Evolutionary conservation across 2,797 vertebrate genomes (phyloP).

Genomic region (Antrozous pallidus): DNA sequence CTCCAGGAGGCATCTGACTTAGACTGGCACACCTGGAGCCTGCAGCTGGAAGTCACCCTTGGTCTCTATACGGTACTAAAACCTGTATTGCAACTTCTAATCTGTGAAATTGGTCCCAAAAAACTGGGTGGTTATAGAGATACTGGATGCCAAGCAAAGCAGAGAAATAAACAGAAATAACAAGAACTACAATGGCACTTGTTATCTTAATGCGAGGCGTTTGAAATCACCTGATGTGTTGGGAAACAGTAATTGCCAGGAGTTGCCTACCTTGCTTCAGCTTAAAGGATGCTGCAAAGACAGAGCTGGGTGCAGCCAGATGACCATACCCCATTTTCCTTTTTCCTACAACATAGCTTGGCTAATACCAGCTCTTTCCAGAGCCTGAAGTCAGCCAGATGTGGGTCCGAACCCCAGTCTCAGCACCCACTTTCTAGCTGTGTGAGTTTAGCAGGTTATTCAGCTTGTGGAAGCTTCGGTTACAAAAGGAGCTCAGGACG

Average conservation of each 20-base stretch:
- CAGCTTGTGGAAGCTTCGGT: not conserved
- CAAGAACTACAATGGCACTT: not conserved
- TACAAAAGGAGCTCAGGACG: not conserved
- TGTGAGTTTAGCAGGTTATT: not conserved
- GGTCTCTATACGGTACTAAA: not conserved
- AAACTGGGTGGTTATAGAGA: not conserved
- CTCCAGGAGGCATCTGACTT: not conserved
- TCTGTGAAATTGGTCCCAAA: not conserved
- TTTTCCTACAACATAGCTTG: not conserved
- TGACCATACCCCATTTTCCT: not conserved
- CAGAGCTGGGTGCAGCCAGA: accelerated
- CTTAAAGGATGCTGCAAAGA: not conserved
- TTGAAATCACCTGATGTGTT: accelerated
- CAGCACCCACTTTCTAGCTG: not conserved
- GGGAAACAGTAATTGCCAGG: not conserved
- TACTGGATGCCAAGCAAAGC: not conserved
- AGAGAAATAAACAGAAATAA: not conserved
- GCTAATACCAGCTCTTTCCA: not conserved
- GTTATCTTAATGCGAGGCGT: not conserved
- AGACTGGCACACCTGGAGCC: not conserved
- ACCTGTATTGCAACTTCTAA: not conserved
- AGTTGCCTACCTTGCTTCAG: accelerated
- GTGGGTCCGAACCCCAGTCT: not conserved
- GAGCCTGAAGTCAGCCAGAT: not conserved
- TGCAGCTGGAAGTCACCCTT: not conserved